These are phyloP conservation scores for Atractosteus spatula DNA, from an alignment of 2,113 vertebrate species.

Conservation along the genomic window DNA sequence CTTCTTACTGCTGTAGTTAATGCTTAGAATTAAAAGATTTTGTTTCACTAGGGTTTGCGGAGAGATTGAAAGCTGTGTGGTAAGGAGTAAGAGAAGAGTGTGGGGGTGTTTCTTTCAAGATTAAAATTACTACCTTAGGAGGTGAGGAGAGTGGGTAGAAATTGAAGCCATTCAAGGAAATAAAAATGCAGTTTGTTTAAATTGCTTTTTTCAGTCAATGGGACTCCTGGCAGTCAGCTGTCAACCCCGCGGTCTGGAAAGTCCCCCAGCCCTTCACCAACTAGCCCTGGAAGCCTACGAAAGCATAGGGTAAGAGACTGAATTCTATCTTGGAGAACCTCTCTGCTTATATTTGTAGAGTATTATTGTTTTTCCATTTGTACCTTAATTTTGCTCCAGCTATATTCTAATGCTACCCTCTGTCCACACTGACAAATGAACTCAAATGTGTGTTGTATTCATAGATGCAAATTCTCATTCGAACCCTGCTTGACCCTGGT, in stretches of 20 bases:
- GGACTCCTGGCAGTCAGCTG: constrained; percentile 93
- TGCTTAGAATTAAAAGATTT: not conserved
- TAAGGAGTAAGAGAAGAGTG: not conserved
- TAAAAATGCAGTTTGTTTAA: not conserved
- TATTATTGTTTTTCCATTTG: too few species aligned
- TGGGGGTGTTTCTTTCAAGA: not conserved
- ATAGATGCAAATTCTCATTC: too few species aligned
- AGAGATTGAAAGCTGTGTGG: not conserved
- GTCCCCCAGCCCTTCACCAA: constrained; percentile 91
- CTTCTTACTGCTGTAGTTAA: too few species aligned
- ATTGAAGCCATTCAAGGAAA: not conserved
- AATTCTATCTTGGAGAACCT: not conserved
- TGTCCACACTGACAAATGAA: too few species aligned
- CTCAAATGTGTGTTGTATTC: too few species aligned
- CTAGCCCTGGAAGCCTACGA: constrained; percentile 91
- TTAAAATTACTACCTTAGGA: not conserved
- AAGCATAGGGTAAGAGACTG: constrained; percentile 83
- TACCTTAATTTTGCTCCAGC: too few species aligned
- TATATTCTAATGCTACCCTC: too few species aligned
- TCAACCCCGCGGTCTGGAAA: constrained; percentile 95
- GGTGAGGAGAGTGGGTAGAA: not conserved
- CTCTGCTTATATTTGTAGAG: too few species aligned
- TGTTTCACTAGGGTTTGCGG: not conserved
- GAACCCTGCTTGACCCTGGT: too few species aligned
- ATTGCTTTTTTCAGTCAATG: constrained; percentile 76